Conservation (phyloP, 1,140 invertebrate species). For the Akabosia matsudoensis region DNA sequence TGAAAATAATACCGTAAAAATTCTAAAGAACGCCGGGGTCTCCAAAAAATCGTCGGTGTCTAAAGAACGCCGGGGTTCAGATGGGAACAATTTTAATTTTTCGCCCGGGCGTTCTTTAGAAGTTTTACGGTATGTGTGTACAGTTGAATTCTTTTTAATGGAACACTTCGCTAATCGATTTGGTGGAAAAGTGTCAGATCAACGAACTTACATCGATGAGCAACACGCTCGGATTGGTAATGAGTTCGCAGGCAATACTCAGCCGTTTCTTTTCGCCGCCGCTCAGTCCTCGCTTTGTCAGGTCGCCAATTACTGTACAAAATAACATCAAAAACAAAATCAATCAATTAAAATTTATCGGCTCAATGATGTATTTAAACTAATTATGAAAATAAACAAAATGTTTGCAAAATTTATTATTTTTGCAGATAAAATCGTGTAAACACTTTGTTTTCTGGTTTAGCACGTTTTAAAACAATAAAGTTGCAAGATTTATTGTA, state of each 20-base stretch:
- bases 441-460: too few species aligned
- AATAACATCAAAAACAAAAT: neutral
- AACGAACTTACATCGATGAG: slow-evolving; percentile 72
- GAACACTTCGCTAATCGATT: too few species aligned
- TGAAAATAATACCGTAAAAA: neutral
- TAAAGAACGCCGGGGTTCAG: too few species aligned
- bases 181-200: slow-evolving; percentile 12
- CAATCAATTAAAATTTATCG: neutral
- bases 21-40: too few species aligned
- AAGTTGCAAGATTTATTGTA: neutral
- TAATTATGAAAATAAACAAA: too few species aligned
- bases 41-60: too few species aligned
- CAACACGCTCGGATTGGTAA: slow-evolving; percentile 81
- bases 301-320: slow-evolving; percentile 70
- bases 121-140: too few species aligned
- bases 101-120: too few species aligned
- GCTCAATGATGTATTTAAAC: too few species aligned
- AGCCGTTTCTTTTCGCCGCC: slow-evolving; percentile 83
- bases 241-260: slow-evolving; percentile 79
- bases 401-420: too few species aligned
- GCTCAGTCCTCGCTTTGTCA: slow-evolving; percentile 72
- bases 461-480: too few species aligned
- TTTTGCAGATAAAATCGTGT: neutral
- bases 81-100: too few species aligned
- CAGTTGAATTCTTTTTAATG: neutral